Conservation (phyloP, 2,113 vertebrate genomes). For the Callionymus lyra region DNA sequence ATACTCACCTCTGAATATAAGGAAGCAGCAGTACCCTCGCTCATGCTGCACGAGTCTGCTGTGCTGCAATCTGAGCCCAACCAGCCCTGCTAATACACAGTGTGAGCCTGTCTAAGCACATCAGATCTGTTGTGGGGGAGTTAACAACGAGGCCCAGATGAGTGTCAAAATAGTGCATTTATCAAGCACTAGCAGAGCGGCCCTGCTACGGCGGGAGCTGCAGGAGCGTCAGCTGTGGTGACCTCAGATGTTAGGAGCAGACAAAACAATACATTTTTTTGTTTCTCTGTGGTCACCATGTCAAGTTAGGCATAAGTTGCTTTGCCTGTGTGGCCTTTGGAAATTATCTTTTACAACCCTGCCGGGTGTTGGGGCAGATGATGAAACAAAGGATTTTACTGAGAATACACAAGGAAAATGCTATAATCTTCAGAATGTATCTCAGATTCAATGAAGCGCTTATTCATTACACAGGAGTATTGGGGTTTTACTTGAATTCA, state of each 20-base stretch:
- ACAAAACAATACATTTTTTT: too few species aligned
- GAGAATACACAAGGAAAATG: too few species aligned
- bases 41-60: slow-evolving; percentile 18
- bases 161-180: slow-evolving; percentile 58
- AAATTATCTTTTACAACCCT: too few species aligned
- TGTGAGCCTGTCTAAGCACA: slow-evolving; percentile 50
- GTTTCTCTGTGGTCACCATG: too few species aligned
- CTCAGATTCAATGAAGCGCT: too few species aligned
- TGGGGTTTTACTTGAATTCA: too few species aligned
- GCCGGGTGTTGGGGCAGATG: too few species aligned
- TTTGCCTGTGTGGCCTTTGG: too few species aligned
- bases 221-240: slow-evolving; percentile 9
- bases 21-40: slow-evolving; percentile 6
- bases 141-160: slow-evolving; percentile 55
- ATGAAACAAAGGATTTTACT: too few species aligned
- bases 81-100: slow-evolving; percentile 34
- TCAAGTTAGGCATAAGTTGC: too few species aligned
- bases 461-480: too few species aligned
- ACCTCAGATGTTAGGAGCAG: slow-evolving; percentile 16
- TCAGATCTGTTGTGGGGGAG: slow-evolving; percentile 53
- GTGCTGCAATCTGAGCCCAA: slow-evolving; percentile 29
- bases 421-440: too few species aligned
- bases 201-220: slow-evolving; percentile 19
- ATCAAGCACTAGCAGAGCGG: slow-evolving; percentile 29
- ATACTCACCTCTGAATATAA: neutral